Conservation (phyloP, 1,140 invertebrate species). For the Drosophila lacteicornis region DNA sequence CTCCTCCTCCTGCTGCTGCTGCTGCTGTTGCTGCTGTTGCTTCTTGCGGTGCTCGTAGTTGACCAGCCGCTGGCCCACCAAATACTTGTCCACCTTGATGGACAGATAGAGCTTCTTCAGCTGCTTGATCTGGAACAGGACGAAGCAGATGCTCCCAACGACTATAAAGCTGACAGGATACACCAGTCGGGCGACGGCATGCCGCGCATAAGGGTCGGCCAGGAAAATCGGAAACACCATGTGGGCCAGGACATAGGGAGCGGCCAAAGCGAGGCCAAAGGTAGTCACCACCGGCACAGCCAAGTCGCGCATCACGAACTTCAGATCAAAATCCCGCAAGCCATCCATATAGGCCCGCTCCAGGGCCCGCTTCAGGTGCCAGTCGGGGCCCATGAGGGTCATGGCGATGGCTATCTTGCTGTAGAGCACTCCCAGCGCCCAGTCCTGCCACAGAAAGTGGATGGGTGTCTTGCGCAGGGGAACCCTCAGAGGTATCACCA, state of each 20-base stretch:
- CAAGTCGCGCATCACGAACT: constrained; percentile 93
- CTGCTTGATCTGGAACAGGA: constrained; percentile 93
- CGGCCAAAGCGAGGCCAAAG: constrained; percentile 93
- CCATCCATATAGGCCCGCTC: constrained; percentile 96
- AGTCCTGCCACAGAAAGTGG: constrained; percentile 98
- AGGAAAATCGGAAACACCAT: constrained; percentile 93
- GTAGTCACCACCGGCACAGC: constrained; percentile 95
- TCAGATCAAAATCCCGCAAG: constrained; percentile 95
- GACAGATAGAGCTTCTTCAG: constrained; percentile 98
- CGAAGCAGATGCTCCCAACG: constrained; percentile 88
- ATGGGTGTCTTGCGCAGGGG: constrained; percentile 97
- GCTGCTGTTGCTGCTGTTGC: constrained; percentile 79
- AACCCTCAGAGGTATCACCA: constrained; percentile 96
- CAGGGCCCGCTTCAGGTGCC: constrained; percentile 94
- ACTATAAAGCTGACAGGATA: constrained; percentile 95
- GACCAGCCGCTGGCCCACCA: constrained; percentile 96
- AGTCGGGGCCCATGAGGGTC: constrained; percentile 99
- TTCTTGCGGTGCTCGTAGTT: constrained; percentile 95
- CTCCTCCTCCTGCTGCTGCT: constrained; percentile 66
- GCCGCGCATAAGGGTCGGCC: constrained; percentile 89
- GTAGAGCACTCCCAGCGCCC: constrained; percentile 98
- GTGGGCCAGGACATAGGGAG: constrained; percentile 95
- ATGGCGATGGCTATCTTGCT: constrained; percentile 99
- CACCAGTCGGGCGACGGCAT: constrained; percentile 93
- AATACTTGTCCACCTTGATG: constrained; percentile 99